phyloP scores from a whole-genome alignment of 1,140 invertebrate species.

The Prorops nasuta region DNA sequence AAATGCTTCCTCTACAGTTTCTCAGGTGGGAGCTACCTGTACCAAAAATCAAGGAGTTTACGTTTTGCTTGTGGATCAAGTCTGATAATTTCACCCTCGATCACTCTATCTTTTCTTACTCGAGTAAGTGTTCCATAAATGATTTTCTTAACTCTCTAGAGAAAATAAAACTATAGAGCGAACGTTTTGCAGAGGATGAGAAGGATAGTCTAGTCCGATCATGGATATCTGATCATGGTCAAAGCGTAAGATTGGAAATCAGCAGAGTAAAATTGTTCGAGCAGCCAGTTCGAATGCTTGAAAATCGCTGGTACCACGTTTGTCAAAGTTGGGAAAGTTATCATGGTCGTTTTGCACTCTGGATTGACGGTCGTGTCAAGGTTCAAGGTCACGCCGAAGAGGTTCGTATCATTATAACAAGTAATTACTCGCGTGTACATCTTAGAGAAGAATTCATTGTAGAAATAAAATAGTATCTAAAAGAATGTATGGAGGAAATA shows the following conservation, averaged over 20 bases:
- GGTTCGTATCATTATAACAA: too few relatives aligned
- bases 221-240: slow-evolving; percentile 62
- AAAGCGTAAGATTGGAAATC: slow-evolving; percentile 60
- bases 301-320: slow-evolving; percentile 65
- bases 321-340: slow-evolving; percentile 65
- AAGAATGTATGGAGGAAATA: too few relatives aligned
- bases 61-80: slow-evolving; percentile 66
- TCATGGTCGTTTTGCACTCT: slow-evolving; percentile 61
- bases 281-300: slow-evolving; percentile 49
- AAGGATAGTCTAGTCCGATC: slow-evolving; percentile 60
- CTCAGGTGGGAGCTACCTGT: slow-evolving; percentile 63
- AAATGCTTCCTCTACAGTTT: slow-evolving; percentile 61
- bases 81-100: slow-evolving; percentile 59
- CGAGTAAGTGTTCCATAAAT: slow-evolving; percentile 58
- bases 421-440: too few relatives aligned
- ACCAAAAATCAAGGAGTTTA: slow-evolving; percentile 64
- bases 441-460: too few relatives aligned
- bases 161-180: not conserved
- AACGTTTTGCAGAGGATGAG: slow-evolving; percentile 56
- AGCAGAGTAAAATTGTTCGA: slow-evolving; percentile 54
- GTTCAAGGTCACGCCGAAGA: slow-evolving; percentile 53
- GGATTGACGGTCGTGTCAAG: slow-evolving; percentile 59
- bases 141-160: not conserved
- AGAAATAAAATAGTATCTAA: too few relatives aligned
- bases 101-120: slow-evolving; percentile 68